Conservation (phyloP, 2,888 invertebrate species). For the Drosophila rubida region DNA sequence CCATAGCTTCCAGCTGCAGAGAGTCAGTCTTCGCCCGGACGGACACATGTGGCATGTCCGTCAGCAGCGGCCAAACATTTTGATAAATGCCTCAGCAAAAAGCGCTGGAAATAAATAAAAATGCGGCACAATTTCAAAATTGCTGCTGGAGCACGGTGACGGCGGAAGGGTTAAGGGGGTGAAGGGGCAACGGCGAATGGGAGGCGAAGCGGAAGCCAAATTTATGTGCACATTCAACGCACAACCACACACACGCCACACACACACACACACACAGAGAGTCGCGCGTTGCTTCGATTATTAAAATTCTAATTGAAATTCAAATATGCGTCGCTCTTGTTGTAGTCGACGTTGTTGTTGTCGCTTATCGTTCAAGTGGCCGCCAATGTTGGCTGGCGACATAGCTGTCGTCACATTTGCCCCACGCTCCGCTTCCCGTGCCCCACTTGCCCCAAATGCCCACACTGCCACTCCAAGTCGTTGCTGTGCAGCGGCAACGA, state of each 20-base stretch:
- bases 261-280: background rate
- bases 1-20: slow-evolving; percentile 35
- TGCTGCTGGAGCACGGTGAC: background rate
- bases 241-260: slow-evolving; percentile 12
- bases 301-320: slow-evolving; percentile 82
- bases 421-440: background rate
- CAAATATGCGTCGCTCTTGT: slow-evolving; percentile 68
- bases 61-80: slow-evolving; percentile 62
- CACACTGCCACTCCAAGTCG: slow-evolving; percentile 5
- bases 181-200: background rate
- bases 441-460: slow-evolving; percentile 13
- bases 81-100: slow-evolving; percentile 57
- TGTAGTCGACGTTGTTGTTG: slow-evolving; percentile 40
- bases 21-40: background rate
- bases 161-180: background rate
- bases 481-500: slow-evolving; percentile 15
- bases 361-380: slow-evolving; percentile 51
- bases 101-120: slow-evolving; percentile 50
- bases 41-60: slow-evolving; percentile 54
- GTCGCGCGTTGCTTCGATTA: slow-evolving; percentile 62
- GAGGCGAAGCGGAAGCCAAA: slow-evolving; percentile 61
- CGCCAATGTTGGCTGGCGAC: slow-evolving; percentile 45
- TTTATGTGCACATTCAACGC: slow-evolving; percentile 62
- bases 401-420: slow-evolving; percentile 36
- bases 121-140: slow-evolving; percentile 32